Percentiles rank a stretch among this genome's conserved stretches.
phyloP scores from a whole-genome alignment of 2,113 vertebrate genomes.

The Xerus inauris region DNA sequence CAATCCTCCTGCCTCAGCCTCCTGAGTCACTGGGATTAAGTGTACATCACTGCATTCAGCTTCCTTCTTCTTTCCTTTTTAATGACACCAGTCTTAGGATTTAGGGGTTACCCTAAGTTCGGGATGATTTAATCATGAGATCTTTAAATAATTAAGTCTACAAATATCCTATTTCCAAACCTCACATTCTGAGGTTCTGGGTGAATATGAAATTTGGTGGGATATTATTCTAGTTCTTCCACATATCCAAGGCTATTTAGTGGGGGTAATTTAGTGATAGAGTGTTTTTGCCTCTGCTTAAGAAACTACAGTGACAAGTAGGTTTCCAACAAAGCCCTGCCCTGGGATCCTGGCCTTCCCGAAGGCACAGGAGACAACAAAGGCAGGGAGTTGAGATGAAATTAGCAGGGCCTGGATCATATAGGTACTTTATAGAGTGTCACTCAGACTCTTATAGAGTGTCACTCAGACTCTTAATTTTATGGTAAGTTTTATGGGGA shows the following conservation, averaged over 20 bases:
- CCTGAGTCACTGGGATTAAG: no score
- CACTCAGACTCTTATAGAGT: neutral
- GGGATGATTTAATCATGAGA: neutral
- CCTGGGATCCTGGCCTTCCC: neutral
- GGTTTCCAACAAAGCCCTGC: neutral
- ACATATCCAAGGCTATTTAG: neutral
- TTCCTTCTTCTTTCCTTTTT: neutral
- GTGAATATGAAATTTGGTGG: neutral
- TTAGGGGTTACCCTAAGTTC: neutral
- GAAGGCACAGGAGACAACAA: neutral
- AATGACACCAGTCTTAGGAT: neutral
- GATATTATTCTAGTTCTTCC: neutral
- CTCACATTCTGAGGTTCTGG: neutral
- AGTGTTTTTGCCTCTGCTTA: neutral
- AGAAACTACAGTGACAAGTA: neutral
- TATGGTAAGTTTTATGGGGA: neutral
- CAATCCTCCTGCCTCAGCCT: no score
- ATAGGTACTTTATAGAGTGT: neutral
- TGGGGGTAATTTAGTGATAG: neutral
- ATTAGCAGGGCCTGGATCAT: rapidly evolving
- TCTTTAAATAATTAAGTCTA: neutral
- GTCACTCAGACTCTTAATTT: neutral
- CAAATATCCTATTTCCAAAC: neutral
- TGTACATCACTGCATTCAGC: no score
- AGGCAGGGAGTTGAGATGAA: no score